These are phyloP conservation scores for Manduca sexta DNA, from an alignment of 1,140 invertebrate species.

Conservation along the genomic window DNA sequence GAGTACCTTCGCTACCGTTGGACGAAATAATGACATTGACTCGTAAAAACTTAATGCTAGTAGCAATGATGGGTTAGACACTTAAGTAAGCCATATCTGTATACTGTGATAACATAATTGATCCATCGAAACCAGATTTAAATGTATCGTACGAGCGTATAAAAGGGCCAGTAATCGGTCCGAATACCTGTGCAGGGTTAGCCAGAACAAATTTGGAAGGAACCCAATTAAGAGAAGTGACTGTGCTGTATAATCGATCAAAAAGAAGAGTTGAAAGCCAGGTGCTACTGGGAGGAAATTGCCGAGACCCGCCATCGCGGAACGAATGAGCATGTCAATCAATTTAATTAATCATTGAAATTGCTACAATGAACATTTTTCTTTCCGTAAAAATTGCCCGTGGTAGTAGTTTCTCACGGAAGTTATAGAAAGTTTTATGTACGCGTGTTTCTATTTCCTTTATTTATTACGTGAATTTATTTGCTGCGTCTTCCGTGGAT, in stretches of 20 bases:
- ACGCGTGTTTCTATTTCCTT: too few species aligned
- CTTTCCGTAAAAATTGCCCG: constrained; percentile 14
- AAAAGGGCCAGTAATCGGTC: constrained; percentile 22
- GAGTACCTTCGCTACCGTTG: neutral
- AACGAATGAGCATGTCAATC: constrained; percentile 57
- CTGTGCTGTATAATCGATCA: constrained; percentile 58
- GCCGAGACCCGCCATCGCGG: constrained; percentile 46
- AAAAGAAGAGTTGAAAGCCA: constrained; percentile 35
- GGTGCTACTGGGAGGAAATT: constrained; percentile 40
- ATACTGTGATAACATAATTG: constrained; percentile 3
- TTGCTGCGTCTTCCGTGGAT: too few species aligned
- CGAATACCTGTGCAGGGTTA: constrained; percentile 22
- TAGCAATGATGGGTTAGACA: neutral
- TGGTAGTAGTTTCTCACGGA: constrained; percentile 17
- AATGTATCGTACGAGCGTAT: constrained; percentile 7
- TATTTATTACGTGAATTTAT: too few species aligned
- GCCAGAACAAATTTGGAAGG: constrained; percentile 45
- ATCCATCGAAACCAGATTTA: constrained; percentile 3
- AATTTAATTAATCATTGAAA: constrained; percentile 63
- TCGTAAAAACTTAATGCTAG: constrained; percentile 10
- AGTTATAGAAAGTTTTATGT: constrained; percentile 4
- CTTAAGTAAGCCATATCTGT: neutral
- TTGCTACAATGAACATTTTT: constrained; percentile 34
- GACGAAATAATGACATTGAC: constrained; percentile 20
- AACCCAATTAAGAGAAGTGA: constrained; percentile 60